Percentiles rank a stretch among this genome's conserved stretches.
Evolutionary conservation across 2,797 vertebrate genomes (phyloP).

Genomic region (Tapirus indicus): DNA sequence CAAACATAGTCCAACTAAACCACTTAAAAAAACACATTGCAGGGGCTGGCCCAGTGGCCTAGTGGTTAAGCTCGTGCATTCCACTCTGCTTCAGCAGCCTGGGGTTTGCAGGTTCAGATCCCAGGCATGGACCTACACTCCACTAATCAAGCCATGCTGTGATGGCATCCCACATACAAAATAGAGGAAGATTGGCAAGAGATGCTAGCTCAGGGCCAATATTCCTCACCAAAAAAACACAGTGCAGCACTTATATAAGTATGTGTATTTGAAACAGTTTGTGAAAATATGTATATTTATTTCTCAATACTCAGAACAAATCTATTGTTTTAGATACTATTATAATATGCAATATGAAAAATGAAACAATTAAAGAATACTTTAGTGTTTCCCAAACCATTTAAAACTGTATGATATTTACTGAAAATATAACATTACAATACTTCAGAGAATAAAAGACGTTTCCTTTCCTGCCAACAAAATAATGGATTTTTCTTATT

Average conservation of each 20-base stretch:
- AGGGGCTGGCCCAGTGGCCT: not conserved
- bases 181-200: no score
- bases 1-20: not conserved
- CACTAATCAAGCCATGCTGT: no score
- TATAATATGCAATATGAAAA: not conserved
- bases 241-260: not conserved
- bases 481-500: not conserved
- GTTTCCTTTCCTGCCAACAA: not conserved
- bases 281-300: not conserved
- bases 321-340: not conserved
- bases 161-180: no score
- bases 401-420: slow-evolving; percentile 2
- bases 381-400: not conserved
- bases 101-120: no score
- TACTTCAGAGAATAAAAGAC: not conserved
- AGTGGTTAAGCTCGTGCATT: no score
- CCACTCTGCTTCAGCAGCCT: no score
- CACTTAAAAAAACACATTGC: not conserved
- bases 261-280: not conserved
- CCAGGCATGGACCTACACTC: no score
- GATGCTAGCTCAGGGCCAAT: no score
- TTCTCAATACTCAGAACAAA: not conserved
- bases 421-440: slow-evolving; percentile 4
- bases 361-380: not conserved
- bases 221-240: not conserved